Percentiles rank a stretch among this genome's conserved stretches.
Evolutionary conservation across 1,140 invertebrate species (phyloP).

Genomic region (Conus betulinus): DNA sequence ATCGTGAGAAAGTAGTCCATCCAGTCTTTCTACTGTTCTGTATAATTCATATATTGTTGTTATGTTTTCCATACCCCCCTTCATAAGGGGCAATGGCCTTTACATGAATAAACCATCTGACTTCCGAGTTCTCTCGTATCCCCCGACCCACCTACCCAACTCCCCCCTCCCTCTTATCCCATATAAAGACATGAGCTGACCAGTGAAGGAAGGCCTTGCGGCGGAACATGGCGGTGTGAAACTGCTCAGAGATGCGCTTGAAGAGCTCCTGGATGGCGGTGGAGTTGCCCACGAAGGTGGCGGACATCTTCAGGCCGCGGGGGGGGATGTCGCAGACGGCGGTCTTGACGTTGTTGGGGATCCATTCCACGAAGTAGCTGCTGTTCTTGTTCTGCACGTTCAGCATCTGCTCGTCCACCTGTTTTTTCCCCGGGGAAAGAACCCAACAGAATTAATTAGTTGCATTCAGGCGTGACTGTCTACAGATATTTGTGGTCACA

Average conservation of each 20-base stretch:
- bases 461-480: too few relatives aligned
- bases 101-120: too few relatives aligned
- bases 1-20: too few relatives aligned
- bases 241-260: slow-evolving; percentile 83
- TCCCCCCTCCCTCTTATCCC: too few relatives aligned
- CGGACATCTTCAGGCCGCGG: slow-evolving; percentile 92
- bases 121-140: too few relatives aligned
- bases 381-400: slow-evolving; percentile 75
- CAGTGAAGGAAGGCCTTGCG: slow-evolving; percentile 86
- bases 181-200: slow-evolving; percentile 68
- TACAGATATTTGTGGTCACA: too few relatives aligned
- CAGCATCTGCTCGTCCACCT: slow-evolving; percentile 71
- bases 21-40: too few relatives aligned
- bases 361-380: slow-evolving; percentile 95
- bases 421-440: not conserved
- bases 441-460: not conserved
- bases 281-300: slow-evolving; percentile 84
- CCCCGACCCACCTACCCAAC: too few relatives aligned
- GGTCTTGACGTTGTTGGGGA: slow-evolving; percentile 94
- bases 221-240: slow-evolving; percentile 82
- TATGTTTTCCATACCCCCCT: too few relatives aligned
- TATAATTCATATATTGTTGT: too few relatives aligned
- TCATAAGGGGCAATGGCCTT: too few relatives aligned
- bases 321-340: slow-evolving; percentile 96
- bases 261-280: slow-evolving; percentile 88